Conservation (phyloP, 2,113 vertebrate genomes). For the Corythornis madagascariensis region DNA sequence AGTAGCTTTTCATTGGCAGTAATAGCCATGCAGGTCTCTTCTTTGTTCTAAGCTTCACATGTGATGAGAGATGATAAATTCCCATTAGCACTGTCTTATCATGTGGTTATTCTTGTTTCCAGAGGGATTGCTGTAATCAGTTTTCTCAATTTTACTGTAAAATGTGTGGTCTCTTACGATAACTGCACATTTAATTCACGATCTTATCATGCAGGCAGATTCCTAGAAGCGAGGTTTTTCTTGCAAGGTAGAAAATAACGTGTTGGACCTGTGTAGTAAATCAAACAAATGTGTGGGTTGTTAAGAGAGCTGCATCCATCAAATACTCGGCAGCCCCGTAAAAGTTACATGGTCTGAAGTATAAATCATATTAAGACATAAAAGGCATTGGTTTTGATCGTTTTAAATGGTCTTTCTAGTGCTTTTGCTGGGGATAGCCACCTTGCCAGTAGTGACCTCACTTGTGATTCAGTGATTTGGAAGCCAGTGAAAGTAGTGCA, state of each 20-base stretch:
- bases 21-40: conserved; percentile 15
- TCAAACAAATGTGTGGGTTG: conserved; percentile 31
- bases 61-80: conserved; percentile 63
- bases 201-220: conserved; percentile 37
- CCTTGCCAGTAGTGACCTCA: conserved; percentile 34
- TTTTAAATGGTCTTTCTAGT: conserved; percentile 24
- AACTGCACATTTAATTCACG: conserved; percentile 44
- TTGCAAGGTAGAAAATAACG: conserved; percentile 37
- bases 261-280: conserved; percentile 40
- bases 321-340: conserved; percentile 24
- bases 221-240: conserved; percentile 32
- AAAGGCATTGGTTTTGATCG: conserved; percentile 43
- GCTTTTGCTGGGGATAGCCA: conserved; percentile 23
- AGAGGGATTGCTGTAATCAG: conserved; percentile 72
- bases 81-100: conserved; percentile 62
- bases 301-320: conserved; percentile 48
- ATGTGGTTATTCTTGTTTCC: conserved; percentile 63
- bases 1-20: conserved; percentile 18
- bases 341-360: conserved; percentile 49
- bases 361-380: conserved; percentile 38
- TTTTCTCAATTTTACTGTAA: conserved; percentile 75
- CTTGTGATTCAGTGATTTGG: conserved; percentile 14
- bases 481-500: not conserved
- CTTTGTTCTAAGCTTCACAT: conserved; percentile 55
- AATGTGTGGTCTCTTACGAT: conserved; percentile 70